Percentiles rank a stretch among this genome's conserved stretches.
Conservation (phyloP, 2,113 vertebrate genomes). For the Pteronura brasiliensis region DNA sequence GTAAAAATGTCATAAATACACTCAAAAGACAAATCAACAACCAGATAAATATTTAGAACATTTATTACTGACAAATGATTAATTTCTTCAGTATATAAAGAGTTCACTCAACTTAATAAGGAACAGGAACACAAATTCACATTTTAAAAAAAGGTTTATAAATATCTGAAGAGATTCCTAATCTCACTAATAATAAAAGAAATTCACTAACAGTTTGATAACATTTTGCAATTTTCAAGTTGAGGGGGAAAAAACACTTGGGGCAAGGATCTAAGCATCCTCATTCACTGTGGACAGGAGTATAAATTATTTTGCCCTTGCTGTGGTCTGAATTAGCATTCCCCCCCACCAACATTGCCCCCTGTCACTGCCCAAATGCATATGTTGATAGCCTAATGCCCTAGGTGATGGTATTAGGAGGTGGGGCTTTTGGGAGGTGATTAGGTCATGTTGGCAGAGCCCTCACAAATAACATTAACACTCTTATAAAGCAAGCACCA, state of each 20-base stretch:
- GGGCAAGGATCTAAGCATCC: background rate
- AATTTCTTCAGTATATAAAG: slow-evolving; percentile 18
- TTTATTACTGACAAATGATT: background rate
- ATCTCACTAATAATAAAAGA: background rate
- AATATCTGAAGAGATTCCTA: background rate
- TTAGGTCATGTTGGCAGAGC: background rate
- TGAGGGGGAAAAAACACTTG: background rate
- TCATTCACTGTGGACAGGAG: background rate
- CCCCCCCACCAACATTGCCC: background rate
- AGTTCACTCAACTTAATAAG: background rate
- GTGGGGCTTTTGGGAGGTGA: background rate
- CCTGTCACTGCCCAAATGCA: background rate
- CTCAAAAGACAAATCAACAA: background rate
- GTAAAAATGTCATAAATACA: background rate
- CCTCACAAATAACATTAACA: background rate
- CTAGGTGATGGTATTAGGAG: background rate
- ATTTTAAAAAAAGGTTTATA: background rate
- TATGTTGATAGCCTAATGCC: background rate
- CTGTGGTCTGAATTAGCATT: background rate
- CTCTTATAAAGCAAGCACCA: background rate
- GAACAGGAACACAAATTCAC: background rate
- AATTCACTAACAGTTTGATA: background rate
- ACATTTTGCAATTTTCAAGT: background rate
- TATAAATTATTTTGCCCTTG: background rate
- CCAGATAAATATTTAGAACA: background rate